Evolutionary conservation across 1,140 invertebrate species (phyloP), one percentile per base, ranked within the genome.

Genomic region (Drosophila yakuba): DNA sequence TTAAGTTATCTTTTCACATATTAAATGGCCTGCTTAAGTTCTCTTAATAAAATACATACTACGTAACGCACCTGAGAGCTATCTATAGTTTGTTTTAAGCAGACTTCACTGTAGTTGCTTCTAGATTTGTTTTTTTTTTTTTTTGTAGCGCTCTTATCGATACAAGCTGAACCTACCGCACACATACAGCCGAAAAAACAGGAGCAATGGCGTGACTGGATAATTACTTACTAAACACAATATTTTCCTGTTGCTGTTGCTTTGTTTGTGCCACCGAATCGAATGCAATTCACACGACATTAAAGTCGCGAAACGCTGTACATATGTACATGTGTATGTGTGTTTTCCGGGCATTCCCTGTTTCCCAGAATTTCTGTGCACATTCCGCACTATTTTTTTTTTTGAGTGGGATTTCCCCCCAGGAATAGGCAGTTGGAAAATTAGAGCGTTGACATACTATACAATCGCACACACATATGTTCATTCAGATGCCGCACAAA

Each of bases 201-300:
- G 52, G 1, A 45, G 6, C 25, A 35, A 64, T 71, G 64, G 67
- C 67, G 67, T 71, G 67, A 71, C 67, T 71, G 64, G 67, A 71
- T 71, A 71, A 71, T 71, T 71, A 71, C 67, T 71, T 71, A 71
- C 67, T 71, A 71, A 71, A 58, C 67, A 71, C 67, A 71, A 71
- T 71, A 71, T 71, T 71, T 71, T 69, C 51, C 67, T 69, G 64
- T 71, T 71, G 25, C 67, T 71, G 62, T 36, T 45, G 11, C 20
- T 32, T 32, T 20, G 39, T 32, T 64, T 28, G 32, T 58, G 51
- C 52, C 61, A 45, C 43, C 43, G 64, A 48, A 41, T 71, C 67
- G 66, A 71, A 58, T 71, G 67, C 67, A 71, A 71, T 71, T 71
- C 67, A 71, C 67, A 71, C 67, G 67, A 71, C 67, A 71, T 71